Conservation (phyloP, 2,797 vertebrate genomes). For the Leptodactylus fallax region DNA sequence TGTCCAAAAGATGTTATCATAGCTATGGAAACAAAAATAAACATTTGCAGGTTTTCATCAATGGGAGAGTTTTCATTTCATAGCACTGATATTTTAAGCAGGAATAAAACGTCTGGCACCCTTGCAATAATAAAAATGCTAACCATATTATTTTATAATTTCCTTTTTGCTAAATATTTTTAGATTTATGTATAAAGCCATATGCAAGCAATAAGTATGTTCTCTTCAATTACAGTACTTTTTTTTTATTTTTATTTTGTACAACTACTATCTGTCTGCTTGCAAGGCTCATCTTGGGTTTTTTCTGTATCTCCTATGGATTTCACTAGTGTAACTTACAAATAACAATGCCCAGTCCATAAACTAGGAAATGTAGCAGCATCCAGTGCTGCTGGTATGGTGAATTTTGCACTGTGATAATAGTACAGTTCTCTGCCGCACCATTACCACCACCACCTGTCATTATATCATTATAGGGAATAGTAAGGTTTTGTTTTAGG, state of each 20-base stretch:
- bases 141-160: not conserved
- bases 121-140: not conserved
- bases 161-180: not conserved
- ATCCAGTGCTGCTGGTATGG: too few relatives aligned
- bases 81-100: not conserved
- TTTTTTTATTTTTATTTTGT: not conserved
- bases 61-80: not conserved
- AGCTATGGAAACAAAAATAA: slow-evolving; percentile 15
- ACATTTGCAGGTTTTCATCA: slow-evolving; percentile 36
- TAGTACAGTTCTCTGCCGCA: too few relatives aligned
- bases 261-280: not conserved
- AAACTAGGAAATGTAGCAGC: too few relatives aligned
- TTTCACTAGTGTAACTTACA: too few relatives aligned
- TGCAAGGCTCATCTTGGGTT: too few relatives aligned
- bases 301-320: too few relatives aligned
- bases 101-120: not conserved
- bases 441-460: too few relatives aligned
- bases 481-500: too few relatives aligned
- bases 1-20: slow-evolving; percentile 24
- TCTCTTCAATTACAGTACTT: not conserved
- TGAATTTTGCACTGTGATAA: too few relatives aligned
- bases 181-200: not conserved
- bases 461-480: too few relatives aligned
- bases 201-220: not conserved
- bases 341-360: too few relatives aligned